Conservation (phyloP, 1,140 invertebrate species). For the Drosophila tropicalis region DNA sequence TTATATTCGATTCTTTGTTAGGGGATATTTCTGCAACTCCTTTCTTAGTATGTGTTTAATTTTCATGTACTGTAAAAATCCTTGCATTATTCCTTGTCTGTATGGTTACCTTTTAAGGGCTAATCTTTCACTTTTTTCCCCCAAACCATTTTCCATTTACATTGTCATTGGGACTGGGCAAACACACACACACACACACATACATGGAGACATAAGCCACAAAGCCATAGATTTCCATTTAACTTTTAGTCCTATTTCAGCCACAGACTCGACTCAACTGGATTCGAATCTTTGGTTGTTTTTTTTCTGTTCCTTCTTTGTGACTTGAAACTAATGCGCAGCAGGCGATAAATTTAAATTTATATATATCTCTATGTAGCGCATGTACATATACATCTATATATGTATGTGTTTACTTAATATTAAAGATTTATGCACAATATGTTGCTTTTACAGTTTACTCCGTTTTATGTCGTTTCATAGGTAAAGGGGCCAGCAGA, state of each 20-base stretch:
- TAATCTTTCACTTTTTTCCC: slow-evolving; percentile 18
- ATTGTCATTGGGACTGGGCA: slow-evolving; percentile 6
- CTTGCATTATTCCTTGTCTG: slow-evolving; percentile 3
- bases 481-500: slow-evolving; percentile 54
- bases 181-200: neutral
- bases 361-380: slow-evolving; percentile 36
- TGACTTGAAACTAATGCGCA: slow-evolving; percentile 66
- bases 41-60: neutral
- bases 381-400: neutral
- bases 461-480: slow-evolving; percentile 11
- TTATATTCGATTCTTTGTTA: neutral
- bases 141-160: neutral
- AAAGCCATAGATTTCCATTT: slow-evolving; percentile 79
- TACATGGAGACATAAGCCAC: slow-evolving; percentile 46
- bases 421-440: slow-evolving; percentile 79
- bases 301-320: slow-evolving; percentile 24
- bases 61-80: slow-evolving; percentile 17
- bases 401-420: slow-evolving; percentile 70
- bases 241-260: slow-evolving; percentile 66
- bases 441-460: slow-evolving; percentile 48
- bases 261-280: slow-evolving; percentile 31
- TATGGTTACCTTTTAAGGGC: slow-evolving; percentile 15
- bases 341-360: slow-evolving; percentile 77
- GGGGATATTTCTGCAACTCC: neutral
- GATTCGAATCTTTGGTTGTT: slow-evolving; percentile 9